Percentiles rank a stretch among this genome's conserved stretches.
phyloP scores from a whole-genome alignment of 2,113 vertebrate species.

The Orycteropus afer region DNA sequence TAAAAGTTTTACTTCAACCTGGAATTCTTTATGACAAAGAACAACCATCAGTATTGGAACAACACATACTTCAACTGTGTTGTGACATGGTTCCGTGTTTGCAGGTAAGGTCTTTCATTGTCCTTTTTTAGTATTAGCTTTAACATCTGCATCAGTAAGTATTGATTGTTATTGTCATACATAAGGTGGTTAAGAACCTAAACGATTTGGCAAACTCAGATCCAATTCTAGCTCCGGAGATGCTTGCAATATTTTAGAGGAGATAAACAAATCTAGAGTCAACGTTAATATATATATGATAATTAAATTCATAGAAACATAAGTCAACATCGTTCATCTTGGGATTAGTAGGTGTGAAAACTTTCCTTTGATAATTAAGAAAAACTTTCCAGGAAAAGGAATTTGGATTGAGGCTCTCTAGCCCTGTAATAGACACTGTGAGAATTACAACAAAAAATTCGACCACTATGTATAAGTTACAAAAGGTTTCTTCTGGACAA shows the following conservation, averaged over 20 bases:
- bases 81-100: constrained; percentile 90
- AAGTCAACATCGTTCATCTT: not conserved
- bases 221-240: not conserved
- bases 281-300: not conserved
- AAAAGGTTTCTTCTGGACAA: not conserved
- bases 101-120: constrained; percentile 86
- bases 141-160: not conserved
- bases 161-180: not conserved
- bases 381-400: not conserved
- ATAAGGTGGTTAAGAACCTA: not conserved
- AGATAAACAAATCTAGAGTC: constrained; percentile 5
- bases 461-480: not conserved
- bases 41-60: constrained; percentile 70
- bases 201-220: not conserved
- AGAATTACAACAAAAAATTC: not conserved
- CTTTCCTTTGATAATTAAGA: not conserved
- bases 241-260: not conserved
- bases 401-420: constrained; percentile 22
- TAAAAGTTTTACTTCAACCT: constrained; percentile 89
- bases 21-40: constrained; percentile 18
- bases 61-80: constrained; percentile 88
- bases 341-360: constrained; percentile 8
- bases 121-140: not conserved
- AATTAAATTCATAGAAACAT: constrained; percentile 21
- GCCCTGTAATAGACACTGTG: not conserved